Percentiles rank a stretch among this genome's conserved stretches.
These are phyloP conservation scores for Pantherophis guttatus DNA, from an alignment of 2,113 vertebrate genomes.

Conservation along the genomic window DNA sequence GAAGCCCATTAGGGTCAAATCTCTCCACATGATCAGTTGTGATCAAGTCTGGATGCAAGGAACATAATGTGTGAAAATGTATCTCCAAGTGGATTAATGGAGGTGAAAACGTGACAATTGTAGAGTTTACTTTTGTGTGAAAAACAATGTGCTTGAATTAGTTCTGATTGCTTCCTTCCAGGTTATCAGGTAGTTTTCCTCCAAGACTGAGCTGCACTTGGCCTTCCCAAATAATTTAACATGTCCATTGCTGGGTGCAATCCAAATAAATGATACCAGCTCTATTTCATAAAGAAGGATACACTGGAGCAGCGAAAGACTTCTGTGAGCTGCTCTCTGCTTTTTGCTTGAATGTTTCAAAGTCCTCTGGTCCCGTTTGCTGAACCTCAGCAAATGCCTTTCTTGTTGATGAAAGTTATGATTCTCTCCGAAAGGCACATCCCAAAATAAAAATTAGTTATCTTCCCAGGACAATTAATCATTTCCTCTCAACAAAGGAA, in stretches of 20 bases:
- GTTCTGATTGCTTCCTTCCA: slow-evolving; percentile 10
- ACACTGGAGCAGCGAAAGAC: slow-evolving; percentile 5
- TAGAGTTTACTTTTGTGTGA: not conserved
- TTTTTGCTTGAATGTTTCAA: not conserved
- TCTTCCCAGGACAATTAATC: slow-evolving; percentile 49
- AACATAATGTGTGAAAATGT: not conserved
- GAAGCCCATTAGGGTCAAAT: not conserved
- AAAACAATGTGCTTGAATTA: not conserved
- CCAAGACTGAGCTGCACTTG: slow-evolving; percentile 37
- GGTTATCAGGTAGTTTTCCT: slow-evolving; percentile 9
- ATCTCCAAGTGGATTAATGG: not conserved
- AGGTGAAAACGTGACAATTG: not conserved
- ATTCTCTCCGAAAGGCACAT: slow-evolving; percentile 3
- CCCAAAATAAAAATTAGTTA: slow-evolving; percentile 53
- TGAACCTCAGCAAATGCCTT: slow-evolving; percentile 17
- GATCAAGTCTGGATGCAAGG: not conserved
- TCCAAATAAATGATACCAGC: slow-evolving; percentile 14
- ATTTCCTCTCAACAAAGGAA: slow-evolving; percentile 31
- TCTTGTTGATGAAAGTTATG: slow-evolving; percentile 16
- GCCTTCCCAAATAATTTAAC: slow-evolving; percentile 30
- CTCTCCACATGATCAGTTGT: not conserved
- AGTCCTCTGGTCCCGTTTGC: not conserved
- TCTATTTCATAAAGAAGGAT: not conserved
- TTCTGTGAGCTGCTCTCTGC: slow-evolving; percentile 8
- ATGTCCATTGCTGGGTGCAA: slow-evolving; percentile 27